Evolutionary conservation across 2,888 invertebrate genomes (phyloP).

Genomic region (Pollenia labialis): DNA sequence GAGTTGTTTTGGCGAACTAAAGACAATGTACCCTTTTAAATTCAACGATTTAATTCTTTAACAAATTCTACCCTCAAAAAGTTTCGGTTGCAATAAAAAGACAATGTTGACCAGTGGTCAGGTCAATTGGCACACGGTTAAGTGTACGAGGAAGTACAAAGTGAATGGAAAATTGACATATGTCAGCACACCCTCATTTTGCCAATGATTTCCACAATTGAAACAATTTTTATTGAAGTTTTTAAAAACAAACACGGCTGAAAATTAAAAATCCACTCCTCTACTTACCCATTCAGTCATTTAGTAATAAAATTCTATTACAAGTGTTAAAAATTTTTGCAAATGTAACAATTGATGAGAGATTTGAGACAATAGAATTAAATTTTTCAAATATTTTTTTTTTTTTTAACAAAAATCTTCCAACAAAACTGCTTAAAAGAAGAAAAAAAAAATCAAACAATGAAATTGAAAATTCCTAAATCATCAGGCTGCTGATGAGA

Average conservation of each 20-base stretch:
- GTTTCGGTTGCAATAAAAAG: constrained; percentile 29
- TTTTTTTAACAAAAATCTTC: constrained; percentile 33
- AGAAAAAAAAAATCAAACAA: constrained; percentile 1
- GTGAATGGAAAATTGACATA: constrained; percentile 69
- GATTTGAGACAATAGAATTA: constrained; percentile 69
- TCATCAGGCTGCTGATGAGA: constrained; percentile 64
- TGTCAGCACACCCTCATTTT: constrained; percentile 74
- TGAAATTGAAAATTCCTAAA: constrained; percentile 42
- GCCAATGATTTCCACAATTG: constrained; percentile 55
- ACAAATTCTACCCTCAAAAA: constrained; percentile 61
- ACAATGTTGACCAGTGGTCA: constrained; percentile 76
- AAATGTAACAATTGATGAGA: constrained; percentile 48
- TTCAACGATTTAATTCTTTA: constrained; percentile 57
- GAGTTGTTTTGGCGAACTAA: constrained; percentile 9
- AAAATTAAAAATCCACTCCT: neutral
- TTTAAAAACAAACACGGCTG: constrained; percentile 16
- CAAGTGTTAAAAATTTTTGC: constrained; percentile 69
- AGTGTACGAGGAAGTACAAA: constrained; percentile 54
- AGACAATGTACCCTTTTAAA: constrained; percentile 71
- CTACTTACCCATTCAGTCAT: neutral
- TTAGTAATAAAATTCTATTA: constrained; percentile 13
- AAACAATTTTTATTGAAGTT: constrained; percentile 67
- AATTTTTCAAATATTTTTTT: constrained; percentile 77
- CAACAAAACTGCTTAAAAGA: constrained; percentile 9
- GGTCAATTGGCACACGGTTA: constrained; percentile 72